Base-by-base conservation (phyloP, 2,113 vertebrate species). In the Procavia capensis region DNA sequence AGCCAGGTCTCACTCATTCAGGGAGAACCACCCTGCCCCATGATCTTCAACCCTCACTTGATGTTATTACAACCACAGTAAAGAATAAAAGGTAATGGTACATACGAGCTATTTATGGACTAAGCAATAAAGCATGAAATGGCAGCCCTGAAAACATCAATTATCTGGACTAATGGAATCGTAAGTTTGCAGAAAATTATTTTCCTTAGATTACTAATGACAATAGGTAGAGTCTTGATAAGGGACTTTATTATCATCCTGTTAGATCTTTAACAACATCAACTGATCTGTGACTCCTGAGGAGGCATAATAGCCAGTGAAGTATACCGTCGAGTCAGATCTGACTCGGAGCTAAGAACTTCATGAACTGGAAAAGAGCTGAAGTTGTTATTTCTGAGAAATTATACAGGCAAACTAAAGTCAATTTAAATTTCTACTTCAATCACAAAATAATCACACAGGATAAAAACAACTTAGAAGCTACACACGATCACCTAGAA, bases 121-220 rank as follows among this genome's bases (percentile, higher is more conserved):
- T 90, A 74, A 96, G 72, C 66, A 86, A 76, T 90, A 94, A 81
- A 64, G 45, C 63, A 93, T 36, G n/a, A 88, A 87, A 61, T 47
- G 17, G 25, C 27, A 92, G 50, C 41, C 10, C 63, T 75, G 27
- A 92, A 92, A 88, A 87, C 24, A 41, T 50, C 45, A 79, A 27
- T 39, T 63, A 85, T 41, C n/a, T 43, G 43, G 43, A 70, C 34
- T 22, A 63, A 70, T 47, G 1, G 34, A 95, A 96, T 91, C 29
- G 3, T 39, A 81, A 79, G 14, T 82, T 83, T 91, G 16, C 39
- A 85, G 5, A 34, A 50, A 59, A 43, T 59, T 76, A 57, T 29
- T 57, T 86, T 88, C 79, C 75, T 78, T 86, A 88, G 39, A 57
- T 92, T 91, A 70, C 0, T 64, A 17, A 68, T 50, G 87, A 41